These are phyloP conservation scores for Calliphora vomitoria DNA, from an alignment of 2,888 invertebrate species.

Conservation along the genomic window DNA sequence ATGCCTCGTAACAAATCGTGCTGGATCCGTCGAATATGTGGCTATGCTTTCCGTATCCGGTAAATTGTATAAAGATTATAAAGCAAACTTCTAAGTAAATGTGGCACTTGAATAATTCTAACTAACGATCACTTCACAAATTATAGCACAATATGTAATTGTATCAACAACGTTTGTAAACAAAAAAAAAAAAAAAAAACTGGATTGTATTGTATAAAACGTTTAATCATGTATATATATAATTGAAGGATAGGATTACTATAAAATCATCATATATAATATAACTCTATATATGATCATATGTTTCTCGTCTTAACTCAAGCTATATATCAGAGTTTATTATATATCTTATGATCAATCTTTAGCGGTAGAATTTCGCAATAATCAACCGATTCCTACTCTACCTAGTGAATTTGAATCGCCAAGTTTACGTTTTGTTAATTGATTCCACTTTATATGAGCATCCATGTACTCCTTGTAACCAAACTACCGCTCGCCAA, in stretches of 20 bases:
- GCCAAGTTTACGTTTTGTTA: no score
- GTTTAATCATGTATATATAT: neutral
- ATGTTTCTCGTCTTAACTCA: no score
- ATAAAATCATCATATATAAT: no score
- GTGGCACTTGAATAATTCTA: constrained; percentile 65
- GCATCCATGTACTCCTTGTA: no score
- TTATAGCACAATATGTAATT: constrained; percentile 64
- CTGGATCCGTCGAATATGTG: constrained; percentile 86
- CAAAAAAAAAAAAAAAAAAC: constrained; percentile 11
- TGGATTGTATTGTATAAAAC: constrained; percentile 58
- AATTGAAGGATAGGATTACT: neutral
- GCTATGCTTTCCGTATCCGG: constrained; percentile 86
- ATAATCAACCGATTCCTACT: no score
- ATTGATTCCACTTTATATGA: no score
- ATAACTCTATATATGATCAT: no score
- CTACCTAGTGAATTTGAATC: no score
- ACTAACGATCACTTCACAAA: constrained; percentile 64
- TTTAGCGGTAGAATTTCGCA: no score
- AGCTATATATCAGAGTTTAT: no score
- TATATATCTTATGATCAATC: no score
- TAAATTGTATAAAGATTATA: constrained; percentile 78
- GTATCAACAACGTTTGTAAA: neutral
- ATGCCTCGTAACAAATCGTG: constrained; percentile 83
- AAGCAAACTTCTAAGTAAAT: constrained; percentile 45
- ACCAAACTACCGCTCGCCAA: no score